Base-by-base conservation (phyloP, 2,797 vertebrate species). In the Buphagus erythrorhynchus region DNA sequence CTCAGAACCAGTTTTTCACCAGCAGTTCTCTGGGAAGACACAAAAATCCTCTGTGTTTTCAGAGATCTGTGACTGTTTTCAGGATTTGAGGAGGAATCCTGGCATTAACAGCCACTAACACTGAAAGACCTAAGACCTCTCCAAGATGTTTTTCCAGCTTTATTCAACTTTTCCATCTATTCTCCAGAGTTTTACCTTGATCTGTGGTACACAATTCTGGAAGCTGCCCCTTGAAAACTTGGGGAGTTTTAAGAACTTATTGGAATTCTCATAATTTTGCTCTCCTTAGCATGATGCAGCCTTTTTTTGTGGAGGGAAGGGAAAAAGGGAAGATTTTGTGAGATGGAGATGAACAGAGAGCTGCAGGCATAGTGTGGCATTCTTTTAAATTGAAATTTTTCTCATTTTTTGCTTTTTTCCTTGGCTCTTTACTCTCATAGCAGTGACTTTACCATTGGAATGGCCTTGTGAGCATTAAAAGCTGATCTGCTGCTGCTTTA, bases 391-490 rank as follows among this genome's bases (percentile, higher is more conserved):
- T 42, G 25, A 45, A 58, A 5, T 5, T 55, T n/a, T 45, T 38
- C 3, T 18, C 1, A 0, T 11, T 51, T 24, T 63, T 26, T 11
- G 12, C 14, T 9, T 29, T 31, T 11, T 22, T 18, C 16, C n/a
- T 49, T 82, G 45, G 7, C 15, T 58, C 2, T 71, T 71, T 14
- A 8, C 15, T 57, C 35, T 49, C 10, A 16, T 5, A 46, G 7
- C 25, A 20, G 31, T 77, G 61, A 76, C 17, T 69, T 69, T 74
- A n/a, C 12, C 22, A 18, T 15, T 68, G 52, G 28, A 40, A 36
- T 72, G 55, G 54, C 46, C 43, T 69, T 81, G 46, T 71, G 52
- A 78, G 80, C 40, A 33, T 49, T 67, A 43, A n/a, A 92, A 88
- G 9, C 62, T 71, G 40, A 45, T 46, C 45, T 88, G 54, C n/a